Base-by-base conservation (phyloP, 2,888 invertebrate genomes). In the Flexamia atlantica region DNA sequence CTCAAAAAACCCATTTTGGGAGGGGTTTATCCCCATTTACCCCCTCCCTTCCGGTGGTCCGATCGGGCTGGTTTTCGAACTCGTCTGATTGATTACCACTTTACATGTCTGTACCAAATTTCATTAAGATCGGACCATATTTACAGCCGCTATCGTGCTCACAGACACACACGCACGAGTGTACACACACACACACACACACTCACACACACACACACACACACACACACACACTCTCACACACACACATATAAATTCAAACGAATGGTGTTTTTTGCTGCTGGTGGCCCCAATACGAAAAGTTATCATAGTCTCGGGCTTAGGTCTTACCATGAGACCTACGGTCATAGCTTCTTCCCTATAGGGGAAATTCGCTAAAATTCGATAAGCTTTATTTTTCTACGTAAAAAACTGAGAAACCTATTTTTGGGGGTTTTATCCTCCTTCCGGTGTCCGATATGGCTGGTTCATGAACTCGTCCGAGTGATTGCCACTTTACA, bases 121-220 rank as follows among this genome's bases (percentile, higher is more conserved):
- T 46, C 12, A 17, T 46, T 17, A 17, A 17, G 12, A 46, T 46
- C 12, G 46, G 46, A 46, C 12, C 46, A 46, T 46, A 12, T 46
- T 46, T 12, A 36, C 9, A 9, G 9, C 5, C 4, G 36, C 9
- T 36, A 46, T 46, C 46, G n/a, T 46, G 46, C n/a, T 46, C 46
- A 46, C 46, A 12, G 46, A 46, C 46, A 46, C 46, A 46, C 46
- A 46, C 46, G n/a, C n/a, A n/a, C n/a, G n/a, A n/a, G n/a, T n/a
- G n/a, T n/a, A n/a, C n/a, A n/a, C n/a, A n/a, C n/a, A n/a, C n/a
- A n/a, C n/a, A n/a, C n/a, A n/a, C n/a, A n/a, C n/a, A n/a, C n/a
- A n/a, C n/a, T n/a, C n/a, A n/a, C n/a, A n/a, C n/a, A n/a, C n/a
- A n/a, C n/a, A n/a, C n/a, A n/a, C n/a, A n/a, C n/a, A n/a, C n/a